A percentile compares a stretch with the other conserved stretches of the same genome.
Evolutionary conservation across 2,113 vertebrate species (phyloP).

Genomic region (Sander vitreus): DNA sequence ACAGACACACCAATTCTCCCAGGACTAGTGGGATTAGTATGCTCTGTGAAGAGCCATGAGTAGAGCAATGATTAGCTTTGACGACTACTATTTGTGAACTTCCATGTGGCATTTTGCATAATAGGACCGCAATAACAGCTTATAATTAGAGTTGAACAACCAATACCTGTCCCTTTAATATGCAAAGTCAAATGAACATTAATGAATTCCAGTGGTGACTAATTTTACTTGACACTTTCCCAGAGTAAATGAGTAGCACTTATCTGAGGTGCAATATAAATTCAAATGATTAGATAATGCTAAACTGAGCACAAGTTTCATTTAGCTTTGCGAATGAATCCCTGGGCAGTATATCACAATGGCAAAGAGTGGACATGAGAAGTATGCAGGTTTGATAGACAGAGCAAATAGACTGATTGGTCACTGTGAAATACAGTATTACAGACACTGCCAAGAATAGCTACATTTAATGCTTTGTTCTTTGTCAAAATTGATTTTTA

Average conservation of each 20-base stretch:
- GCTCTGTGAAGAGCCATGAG: conserved; percentile 21
- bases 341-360: not conserved
- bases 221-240: conserved; percentile 22
- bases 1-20: conserved; percentile 46
- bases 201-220: not conserved
- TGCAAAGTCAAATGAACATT: conserved; percentile 32
- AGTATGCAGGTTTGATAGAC: not conserved
- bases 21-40: conserved; percentile 47
- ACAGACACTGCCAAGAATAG: not conserved
- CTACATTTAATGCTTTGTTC: not conserved
- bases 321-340: not conserved
- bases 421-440: not conserved
- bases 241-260: conserved; percentile 6
- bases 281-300: not conserved
- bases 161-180: conserved; percentile 45
- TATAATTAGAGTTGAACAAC: conserved; percentile 34
- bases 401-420: not conserved
- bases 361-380: not conserved
- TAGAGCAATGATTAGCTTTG: conserved; percentile 46
- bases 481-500: too few relatives aligned
- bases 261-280: not conserved
- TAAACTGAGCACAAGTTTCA: not conserved
- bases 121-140: conserved; percentile 26
- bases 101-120: conserved; percentile 21
- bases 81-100: conserved; percentile 9